These are phyloP conservation scores for Folsomia manolachei DNA, from an alignment of 2,888 invertebrate genomes.

Conservation along the genomic window DNA sequence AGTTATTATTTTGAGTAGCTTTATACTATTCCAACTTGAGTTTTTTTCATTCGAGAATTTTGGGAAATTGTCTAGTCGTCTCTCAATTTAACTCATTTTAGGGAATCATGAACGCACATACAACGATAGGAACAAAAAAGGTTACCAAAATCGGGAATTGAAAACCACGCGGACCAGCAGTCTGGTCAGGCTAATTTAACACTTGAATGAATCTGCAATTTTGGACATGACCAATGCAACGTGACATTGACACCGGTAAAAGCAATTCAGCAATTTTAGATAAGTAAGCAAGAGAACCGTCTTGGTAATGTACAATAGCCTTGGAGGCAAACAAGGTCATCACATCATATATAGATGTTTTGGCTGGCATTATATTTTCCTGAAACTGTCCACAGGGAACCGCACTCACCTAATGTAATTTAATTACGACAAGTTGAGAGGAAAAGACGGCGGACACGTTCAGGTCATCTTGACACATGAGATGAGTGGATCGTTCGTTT, in stretches of 20 bases:
- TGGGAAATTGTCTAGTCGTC: too few relatives aligned
- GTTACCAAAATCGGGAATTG: too few relatives aligned
- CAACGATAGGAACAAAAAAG: too few relatives aligned
- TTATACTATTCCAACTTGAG: background rate
- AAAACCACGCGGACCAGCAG: background rate
- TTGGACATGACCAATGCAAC: background rate
- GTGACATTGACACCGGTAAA: background rate
- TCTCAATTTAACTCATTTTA: too few relatives aligned
- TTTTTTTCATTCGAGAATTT: too few relatives aligned
- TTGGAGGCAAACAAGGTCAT: background rate
- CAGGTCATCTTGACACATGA: conserved; percentile 15
- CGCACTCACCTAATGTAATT: conserved; percentile 9
- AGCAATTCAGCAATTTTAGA: background rate
- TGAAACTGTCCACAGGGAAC: background rate
- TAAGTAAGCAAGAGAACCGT: background rate
- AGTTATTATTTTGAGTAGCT: background rate
- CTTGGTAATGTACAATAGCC: background rate
- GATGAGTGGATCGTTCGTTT: conserved; percentile 16
- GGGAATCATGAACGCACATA: too few relatives aligned
- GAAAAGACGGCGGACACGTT: conserved; percentile 12
- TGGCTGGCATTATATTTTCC: background rate
- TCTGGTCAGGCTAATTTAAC: background rate
- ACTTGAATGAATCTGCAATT: conserved; percentile 2
- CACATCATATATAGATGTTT: background rate
- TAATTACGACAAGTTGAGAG: conserved; percentile 14